A percentile compares a stretch with the other conserved stretches of the same genome.
Conservation (phyloP, 1,140 invertebrate species). For the Aricia agestis region DNA sequence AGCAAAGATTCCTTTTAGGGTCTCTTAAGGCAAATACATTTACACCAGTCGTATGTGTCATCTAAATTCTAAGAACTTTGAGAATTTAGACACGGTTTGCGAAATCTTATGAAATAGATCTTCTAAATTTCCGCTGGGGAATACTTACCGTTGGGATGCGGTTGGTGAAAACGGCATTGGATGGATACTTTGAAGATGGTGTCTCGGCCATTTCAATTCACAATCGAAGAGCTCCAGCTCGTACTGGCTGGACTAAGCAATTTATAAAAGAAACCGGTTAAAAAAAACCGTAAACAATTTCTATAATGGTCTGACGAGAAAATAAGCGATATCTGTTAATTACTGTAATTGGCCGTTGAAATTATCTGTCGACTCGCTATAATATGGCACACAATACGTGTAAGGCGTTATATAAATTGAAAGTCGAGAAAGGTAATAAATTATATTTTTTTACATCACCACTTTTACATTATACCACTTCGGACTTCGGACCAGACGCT, state of each 20-base stretch:
- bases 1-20: no score
- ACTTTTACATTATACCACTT: slow-evolving; percentile 12
- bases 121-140: no score
- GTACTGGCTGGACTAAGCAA: not conserved
- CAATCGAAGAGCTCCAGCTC: not conserved
- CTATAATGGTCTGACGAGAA: not conserved
- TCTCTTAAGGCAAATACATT: no score
- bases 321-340: slow-evolving; percentile 3
- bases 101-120: no score
- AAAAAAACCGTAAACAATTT: not conserved
- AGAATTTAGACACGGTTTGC: no score
- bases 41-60: no score
- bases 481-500: not conserved
- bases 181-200: no score
- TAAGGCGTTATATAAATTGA: slow-evolving; percentile 7
- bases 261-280: not conserved
- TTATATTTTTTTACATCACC: slow-evolving; percentile 7
- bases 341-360: not conserved
- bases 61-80: no score
- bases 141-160: no score
- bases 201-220: no score
- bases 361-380: not conserved
- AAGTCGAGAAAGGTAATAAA: slow-evolving; percentile 9
- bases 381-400: slow-evolving; percentile 6
- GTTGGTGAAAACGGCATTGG: no score